These are phyloP conservation scores for Littorina saxatilis DNA, from an alignment of 1,140 invertebrate species.

Conservation along the genomic window DNA sequence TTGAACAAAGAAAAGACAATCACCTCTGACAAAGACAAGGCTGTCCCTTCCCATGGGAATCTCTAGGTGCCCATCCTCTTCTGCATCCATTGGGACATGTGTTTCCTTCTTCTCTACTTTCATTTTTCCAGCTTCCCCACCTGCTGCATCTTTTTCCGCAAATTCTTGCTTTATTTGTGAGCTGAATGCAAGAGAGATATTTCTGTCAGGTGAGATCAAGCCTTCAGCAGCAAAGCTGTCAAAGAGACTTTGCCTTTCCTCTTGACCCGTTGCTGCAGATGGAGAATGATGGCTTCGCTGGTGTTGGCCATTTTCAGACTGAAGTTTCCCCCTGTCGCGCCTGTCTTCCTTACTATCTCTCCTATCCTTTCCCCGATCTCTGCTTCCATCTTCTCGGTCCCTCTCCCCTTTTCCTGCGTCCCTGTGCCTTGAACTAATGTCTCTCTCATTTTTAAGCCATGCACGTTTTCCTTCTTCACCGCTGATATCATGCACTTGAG, in stretches of 20 bases:
- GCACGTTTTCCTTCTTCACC: conserved; percentile 1
- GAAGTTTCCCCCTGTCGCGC: not conserved
- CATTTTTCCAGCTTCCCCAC: not conserved
- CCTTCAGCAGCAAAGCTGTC: conserved; percentile 16
- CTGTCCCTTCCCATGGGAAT: conserved; percentile 30
- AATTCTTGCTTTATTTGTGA: not conserved
- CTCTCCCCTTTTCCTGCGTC: not conserved
- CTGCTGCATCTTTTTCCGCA: not conserved
- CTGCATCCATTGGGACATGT: not conserved
- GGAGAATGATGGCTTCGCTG: not conserved
- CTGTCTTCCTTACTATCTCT: conserved; percentile 14
- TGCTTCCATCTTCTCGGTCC: not conserved
- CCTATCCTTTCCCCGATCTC: not conserved
- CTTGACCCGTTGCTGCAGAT: not conserved
- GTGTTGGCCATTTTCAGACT: not conserved
- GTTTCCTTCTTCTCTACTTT: not conserved
- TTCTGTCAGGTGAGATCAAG: not conserved
- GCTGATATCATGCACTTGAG: not conserved
- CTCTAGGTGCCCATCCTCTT: not conserved
- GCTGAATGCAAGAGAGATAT: not conserved
- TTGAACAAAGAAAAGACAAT: too few relatives aligned
- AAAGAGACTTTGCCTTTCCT: not conserved
- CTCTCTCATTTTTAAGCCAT: conserved; percentile 13
- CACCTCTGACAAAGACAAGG: conserved; percentile 17
- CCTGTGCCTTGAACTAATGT: not conserved